Conservation (phyloP, 2,888 invertebrate genomes). For the Diplazon laetatorius region DNA sequence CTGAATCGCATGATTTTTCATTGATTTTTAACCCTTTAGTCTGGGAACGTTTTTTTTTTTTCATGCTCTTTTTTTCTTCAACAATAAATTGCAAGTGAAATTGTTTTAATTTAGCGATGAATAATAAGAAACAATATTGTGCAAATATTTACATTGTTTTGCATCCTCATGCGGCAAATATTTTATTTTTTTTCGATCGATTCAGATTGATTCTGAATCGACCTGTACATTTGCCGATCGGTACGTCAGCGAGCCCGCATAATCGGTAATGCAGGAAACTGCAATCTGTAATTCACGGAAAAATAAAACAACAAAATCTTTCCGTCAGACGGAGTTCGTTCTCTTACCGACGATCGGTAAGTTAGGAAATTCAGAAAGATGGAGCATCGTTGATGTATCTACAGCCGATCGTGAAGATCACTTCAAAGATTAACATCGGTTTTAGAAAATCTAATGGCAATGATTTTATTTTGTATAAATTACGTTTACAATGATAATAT, state of each 20-base stretch:
- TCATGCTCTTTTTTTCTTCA: no score
- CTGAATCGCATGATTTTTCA: no score
- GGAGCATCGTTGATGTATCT: not conserved
- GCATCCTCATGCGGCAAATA: not conserved
- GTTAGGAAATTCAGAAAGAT: not conserved
- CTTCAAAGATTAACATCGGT: not conserved
- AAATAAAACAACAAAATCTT: not conserved
- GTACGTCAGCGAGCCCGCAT: constrained; percentile 8
- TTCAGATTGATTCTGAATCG: constrained; percentile 10
- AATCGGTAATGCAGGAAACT: constrained; percentile 5
- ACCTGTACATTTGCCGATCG: constrained; percentile 34
- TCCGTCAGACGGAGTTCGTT: not conserved
- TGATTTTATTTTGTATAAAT: constrained; percentile 67
- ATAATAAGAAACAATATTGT: not conserved
- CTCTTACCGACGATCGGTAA: constrained; percentile 16
- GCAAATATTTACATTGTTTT: not conserved
- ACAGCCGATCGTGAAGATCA: not conserved
- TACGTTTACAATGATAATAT: constrained; percentile 42
- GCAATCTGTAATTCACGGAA: constrained; percentile 6
- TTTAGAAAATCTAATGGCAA: constrained; percentile 66
- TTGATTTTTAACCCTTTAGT: no score
- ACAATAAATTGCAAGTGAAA: no score
- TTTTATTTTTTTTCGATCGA: no score
- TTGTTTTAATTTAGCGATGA: no score
- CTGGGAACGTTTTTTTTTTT: no score